These are phyloP conservation scores for Hydrocynus forskahlii DNA, from an alignment of 2,797 vertebrate species.

Conservation along the genomic window DNA sequence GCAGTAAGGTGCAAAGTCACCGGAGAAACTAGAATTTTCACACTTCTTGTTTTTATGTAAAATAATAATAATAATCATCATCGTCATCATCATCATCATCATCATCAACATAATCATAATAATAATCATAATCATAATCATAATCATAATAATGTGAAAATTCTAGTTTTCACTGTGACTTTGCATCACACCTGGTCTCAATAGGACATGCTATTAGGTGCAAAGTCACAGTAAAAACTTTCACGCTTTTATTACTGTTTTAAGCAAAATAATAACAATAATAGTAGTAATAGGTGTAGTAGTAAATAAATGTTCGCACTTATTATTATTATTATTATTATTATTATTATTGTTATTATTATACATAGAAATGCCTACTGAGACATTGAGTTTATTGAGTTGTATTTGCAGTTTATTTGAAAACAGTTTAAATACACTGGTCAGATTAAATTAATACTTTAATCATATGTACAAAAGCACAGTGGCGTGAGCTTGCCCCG, in stretches of 20 bases:
- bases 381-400: too few relatives aligned
- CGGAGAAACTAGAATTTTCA: background rate
- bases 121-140: background rate
- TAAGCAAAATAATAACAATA: too few relatives aligned
- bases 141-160: background rate
- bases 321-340: background rate
- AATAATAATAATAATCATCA: too few relatives aligned
- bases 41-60: background rate
- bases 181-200: background rate
- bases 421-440: background rate
- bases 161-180: too few relatives aligned
- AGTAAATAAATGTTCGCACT: too few relatives aligned
- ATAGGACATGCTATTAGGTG: background rate
- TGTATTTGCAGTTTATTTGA: background rate
- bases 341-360: too few relatives aligned
- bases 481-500: background rate
- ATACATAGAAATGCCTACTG: too few relatives aligned
- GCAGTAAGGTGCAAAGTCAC: background rate
- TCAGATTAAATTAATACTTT: constrained; percentile 11
- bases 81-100: background rate
- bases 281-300: too few relatives aligned
- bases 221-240: background rate
- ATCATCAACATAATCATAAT: too few relatives aligned
- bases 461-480: constrained; percentile 10
- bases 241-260: too few relatives aligned